These are phyloP conservation scores for Thecocarcelia acutangulata DNA, from an alignment of 2,888 invertebrate genomes.

Conservation along the genomic window DNA sequence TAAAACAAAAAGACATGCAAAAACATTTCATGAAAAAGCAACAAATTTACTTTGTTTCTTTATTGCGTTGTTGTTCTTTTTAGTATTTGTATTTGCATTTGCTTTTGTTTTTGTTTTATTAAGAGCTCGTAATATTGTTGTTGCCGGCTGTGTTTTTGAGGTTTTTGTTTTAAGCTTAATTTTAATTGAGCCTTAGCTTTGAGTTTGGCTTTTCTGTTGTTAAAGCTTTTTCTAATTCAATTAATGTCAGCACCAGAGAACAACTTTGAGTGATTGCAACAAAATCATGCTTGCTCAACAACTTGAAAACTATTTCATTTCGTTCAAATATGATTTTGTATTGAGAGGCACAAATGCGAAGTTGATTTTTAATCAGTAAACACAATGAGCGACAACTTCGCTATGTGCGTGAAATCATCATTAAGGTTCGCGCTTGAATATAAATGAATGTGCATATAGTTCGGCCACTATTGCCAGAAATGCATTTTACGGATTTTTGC, in stretches of 20 bases:
- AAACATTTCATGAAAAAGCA: background rate
- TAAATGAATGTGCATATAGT: too few relatives aligned
- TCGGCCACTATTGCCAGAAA: too few relatives aligned
- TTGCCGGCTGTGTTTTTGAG: constrained; percentile 3
- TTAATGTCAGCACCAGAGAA: background rate
- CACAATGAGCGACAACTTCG: too few relatives aligned
- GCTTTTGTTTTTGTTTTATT: constrained; percentile 25
- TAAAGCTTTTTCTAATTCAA: constrained; percentile 38
- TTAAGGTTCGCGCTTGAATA: too few relatives aligned
- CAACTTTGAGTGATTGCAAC: too few relatives aligned
- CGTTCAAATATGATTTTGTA: too few relatives aligned
- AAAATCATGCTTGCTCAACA: too few relatives aligned
- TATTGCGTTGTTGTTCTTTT: constrained; percentile 15
- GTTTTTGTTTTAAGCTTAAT: constrained; percentile 23
- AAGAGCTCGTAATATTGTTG: constrained; percentile 9
- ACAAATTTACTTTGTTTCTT: constrained; percentile 29
- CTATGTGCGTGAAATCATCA: too few relatives aligned
- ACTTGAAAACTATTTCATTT: too few relatives aligned
- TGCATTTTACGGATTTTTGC: too few relatives aligned
- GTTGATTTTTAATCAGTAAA: too few relatives aligned
- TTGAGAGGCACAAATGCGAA: too few relatives aligned
- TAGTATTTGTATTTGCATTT: constrained; percentile 41
- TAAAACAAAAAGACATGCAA: constrained; percentile 23
- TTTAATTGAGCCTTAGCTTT: constrained; percentile 38
- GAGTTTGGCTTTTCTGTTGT: background rate